phyloP scores from a whole-genome alignment of 2,113 vertebrate genomes.

The Chiloscyllium plagiosum region DNA sequence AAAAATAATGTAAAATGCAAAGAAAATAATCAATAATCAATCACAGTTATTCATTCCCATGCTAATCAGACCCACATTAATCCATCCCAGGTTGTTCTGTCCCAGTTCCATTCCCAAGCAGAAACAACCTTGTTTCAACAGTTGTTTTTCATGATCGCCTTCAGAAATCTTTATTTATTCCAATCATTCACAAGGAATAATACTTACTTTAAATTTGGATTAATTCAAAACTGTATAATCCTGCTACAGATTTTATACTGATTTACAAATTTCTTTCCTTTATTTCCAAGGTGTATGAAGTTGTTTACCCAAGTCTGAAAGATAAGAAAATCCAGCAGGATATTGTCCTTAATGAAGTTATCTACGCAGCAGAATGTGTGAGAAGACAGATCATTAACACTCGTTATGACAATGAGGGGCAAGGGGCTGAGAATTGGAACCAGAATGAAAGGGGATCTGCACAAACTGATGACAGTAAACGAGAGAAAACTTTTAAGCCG shows the following conservation, averaged over 20 bases:
- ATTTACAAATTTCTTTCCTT: slow-evolving; percentile 23
- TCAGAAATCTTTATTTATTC: neutral
- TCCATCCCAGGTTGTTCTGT: too few relatives aligned
- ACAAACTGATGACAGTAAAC: slow-evolving; percentile 5
- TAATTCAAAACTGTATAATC: slow-evolving; percentile 25
- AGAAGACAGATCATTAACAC: slow-evolving; percentile 49
- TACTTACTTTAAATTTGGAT: neutral
- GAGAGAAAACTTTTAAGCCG: slow-evolving; percentile 39
- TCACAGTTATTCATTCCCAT: too few relatives aligned
- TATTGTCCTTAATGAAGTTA: slow-evolving; percentile 65
- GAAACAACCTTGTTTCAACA: neutral
- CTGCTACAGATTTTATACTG: neutral
- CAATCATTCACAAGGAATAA: neutral
- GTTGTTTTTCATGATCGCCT: neutral
- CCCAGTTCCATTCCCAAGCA: neutral
- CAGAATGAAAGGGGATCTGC: neutral
- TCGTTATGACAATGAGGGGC: slow-evolving; percentile 38
- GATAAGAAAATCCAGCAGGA: slow-evolving; percentile 71
- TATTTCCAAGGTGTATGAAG: slow-evolving; percentile 65
- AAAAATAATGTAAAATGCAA: too few relatives aligned
- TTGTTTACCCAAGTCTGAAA: slow-evolving; percentile 77
- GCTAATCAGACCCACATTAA: too few relatives aligned
- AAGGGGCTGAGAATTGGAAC: neutral
- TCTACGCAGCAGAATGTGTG: slow-evolving; percentile 58
- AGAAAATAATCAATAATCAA: too few relatives aligned